Evolutionary conservation across 2,888 invertebrate species (phyloP).

Genomic region (Lottia scabra): DNA sequence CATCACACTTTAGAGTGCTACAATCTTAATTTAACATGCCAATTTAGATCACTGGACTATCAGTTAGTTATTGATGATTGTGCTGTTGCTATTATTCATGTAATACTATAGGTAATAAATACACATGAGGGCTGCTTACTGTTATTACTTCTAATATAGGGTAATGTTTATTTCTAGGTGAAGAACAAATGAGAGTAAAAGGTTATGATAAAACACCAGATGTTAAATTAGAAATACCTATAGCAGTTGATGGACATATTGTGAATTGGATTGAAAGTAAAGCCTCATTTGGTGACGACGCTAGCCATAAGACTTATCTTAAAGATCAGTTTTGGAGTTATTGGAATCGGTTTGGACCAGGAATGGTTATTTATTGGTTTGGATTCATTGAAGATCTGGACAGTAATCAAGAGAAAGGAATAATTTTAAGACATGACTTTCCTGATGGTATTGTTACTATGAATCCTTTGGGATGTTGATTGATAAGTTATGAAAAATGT

Average conservation of each 20-base stretch:
- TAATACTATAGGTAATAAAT: no score
- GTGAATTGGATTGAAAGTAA: conserved; percentile 98
- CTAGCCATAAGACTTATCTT: conserved; percentile 83
- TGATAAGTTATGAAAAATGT: no score
- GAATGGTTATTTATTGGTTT: conserved; percentile 96
- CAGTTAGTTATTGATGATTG: no score
- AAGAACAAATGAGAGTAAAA: conserved; percentile 81
- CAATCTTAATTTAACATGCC: no score
- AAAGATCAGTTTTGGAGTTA: conserved; percentile 89
- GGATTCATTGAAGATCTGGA: conserved; percentile 76
- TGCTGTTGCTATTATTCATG: no score
- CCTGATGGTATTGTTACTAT: conserved; percentile 53
- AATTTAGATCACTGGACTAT: no score
- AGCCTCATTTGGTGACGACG: conserved; percentile 90
- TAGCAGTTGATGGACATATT: conserved; percentile 85
- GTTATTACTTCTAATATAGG: no score
- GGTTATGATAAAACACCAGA: conserved; percentile 97
- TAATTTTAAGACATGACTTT: conserved; percentile 61
- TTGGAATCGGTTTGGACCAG: conserved; percentile 91
- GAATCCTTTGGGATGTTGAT: conserved; percentile 31
- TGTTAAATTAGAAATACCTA: conserved; percentile 88
- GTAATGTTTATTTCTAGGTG: conserved; percentile 73
- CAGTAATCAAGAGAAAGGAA: conserved; percentile 61
- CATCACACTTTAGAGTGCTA: no score
- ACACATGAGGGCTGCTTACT: no score